Evolutionary conservation across 1,140 invertebrate genomes (phyloP).

Genomic region (Micrasema minimum): DNA sequence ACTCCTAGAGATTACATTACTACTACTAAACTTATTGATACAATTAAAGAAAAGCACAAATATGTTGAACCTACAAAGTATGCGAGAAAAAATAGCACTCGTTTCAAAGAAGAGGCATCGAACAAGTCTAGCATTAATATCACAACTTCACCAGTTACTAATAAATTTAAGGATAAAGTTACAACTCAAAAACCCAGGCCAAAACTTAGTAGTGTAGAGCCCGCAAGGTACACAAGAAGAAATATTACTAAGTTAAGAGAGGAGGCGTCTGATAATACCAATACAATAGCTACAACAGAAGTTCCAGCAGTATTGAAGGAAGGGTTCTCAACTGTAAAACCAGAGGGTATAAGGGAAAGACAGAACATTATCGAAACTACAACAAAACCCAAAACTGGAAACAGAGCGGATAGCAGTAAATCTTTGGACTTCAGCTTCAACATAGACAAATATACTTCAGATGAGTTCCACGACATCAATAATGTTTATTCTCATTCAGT

Average conservation of each 20-base stretch:
- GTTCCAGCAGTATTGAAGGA: conserved; percentile 2
- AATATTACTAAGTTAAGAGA: conserved; percentile 3
- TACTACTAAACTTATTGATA: not conserved
- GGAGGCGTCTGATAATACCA: conserved; percentile 10
- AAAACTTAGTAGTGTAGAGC: conserved; percentile 1
- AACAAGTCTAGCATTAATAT: conserved; percentile 24
- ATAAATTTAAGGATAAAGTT: conserved; percentile 1
- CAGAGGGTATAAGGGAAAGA: conserved; percentile 1
- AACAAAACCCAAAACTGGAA: conserved; percentile 5
- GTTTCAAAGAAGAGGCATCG: conserved; percentile 11
- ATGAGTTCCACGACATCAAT: conserved; percentile 52
- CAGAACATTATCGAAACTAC: conserved; percentile 14
- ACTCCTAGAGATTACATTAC: not conserved
- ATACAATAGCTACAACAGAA: not conserved
- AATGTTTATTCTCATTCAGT: conserved; percentile 51
- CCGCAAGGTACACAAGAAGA: not conserved
- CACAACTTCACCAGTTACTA: not conserved
- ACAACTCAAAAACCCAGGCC: conserved; percentile 6
- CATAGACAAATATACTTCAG: conserved; percentile 52
- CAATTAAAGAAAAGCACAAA: not conserved
- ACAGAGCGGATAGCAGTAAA: conserved; percentile 45
- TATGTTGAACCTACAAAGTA: not conserved
- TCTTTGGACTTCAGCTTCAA: conserved; percentile 44
- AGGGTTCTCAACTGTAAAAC: too few species aligned
- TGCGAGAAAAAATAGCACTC: conserved; percentile 29